Evolutionary conservation across 2,113 vertebrate species (phyloP).

Genomic region (Actinemys pallida): DNA sequence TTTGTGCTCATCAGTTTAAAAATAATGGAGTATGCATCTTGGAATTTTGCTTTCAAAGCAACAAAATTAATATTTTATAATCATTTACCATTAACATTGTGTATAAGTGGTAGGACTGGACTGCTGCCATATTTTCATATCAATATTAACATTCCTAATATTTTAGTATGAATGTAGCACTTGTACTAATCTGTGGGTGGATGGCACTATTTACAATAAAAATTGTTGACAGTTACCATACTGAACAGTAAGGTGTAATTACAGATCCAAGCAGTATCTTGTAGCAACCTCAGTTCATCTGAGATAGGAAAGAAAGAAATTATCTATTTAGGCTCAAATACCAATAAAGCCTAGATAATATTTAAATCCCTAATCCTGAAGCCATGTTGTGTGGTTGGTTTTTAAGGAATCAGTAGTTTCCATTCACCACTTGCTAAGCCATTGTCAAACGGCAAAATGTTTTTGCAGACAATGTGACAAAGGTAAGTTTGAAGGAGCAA

Average conservation of each 20-base stretch:
- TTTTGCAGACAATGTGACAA: not conserved
- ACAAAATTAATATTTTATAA: not conserved
- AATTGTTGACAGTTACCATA: not conserved
- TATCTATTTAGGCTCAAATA: not conserved
- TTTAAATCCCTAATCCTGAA: no score
- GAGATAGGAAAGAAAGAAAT: not conserved
- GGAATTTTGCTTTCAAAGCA: not conserved
- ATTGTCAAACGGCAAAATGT: not conserved
- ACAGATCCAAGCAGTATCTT: not conserved
- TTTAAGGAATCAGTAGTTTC: not conserved
- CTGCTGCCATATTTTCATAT: not conserved
- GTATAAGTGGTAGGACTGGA: not conserved
- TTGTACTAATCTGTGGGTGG: not conserved
- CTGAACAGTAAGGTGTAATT: not conserved
- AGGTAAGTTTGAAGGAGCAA: not conserved
- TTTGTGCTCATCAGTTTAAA: not conserved
- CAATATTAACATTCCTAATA: not conserved
- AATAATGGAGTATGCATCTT: not conserved
- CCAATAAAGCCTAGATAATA: not conserved
- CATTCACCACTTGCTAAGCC: not conserved
- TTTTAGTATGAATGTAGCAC: not conserved
- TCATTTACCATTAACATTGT: not conserved
- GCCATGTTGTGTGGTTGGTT: not conserved
- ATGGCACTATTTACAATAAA: not conserved
- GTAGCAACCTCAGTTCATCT: not conserved